Conservation (phyloP, 2,113 vertebrate species). For the Oncorhynchus gorbuscha region DNA sequence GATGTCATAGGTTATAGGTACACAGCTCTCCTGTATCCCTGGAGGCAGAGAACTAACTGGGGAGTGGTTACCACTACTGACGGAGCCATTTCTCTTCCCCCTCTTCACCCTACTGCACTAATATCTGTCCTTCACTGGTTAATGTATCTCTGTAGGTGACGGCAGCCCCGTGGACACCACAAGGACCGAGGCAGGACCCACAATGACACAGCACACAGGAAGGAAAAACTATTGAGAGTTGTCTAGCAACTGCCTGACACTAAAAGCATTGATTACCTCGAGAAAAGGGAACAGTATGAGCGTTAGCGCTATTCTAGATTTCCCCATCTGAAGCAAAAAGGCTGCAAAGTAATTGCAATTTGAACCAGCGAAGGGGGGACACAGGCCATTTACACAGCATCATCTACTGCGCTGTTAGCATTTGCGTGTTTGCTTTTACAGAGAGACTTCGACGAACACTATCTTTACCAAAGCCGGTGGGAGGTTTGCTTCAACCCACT, state of each 20-base stretch:
- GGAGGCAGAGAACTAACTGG: slow-evolving; percentile 14
- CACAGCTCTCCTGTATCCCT: neutral
- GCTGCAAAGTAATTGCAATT: slow-evolving; percentile 32
- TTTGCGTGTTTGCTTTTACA: slow-evolving; percentile 43
- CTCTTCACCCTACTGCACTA: neutral
- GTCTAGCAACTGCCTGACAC: slow-evolving; percentile 53
- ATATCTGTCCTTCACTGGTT: slow-evolving; percentile 14
- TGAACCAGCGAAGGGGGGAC: slow-evolving; percentile 26
- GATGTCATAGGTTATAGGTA: slow-evolving; percentile 8
- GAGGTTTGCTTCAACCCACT: slow-evolving; percentile 17
- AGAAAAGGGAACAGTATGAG: slow-evolving; percentile 29
- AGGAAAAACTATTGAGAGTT: slow-evolving; percentile 24
- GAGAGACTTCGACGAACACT: neutral
- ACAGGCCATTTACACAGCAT: slow-evolving; percentile 38
- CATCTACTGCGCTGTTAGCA: slow-evolving; percentile 32
- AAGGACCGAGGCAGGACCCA: slow-evolving; percentile 46
- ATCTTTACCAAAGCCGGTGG: slow-evolving; percentile 19
- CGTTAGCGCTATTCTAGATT: slow-evolving; percentile 13
- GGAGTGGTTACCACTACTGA: slow-evolving; percentile 8
- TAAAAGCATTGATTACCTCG: slow-evolving; percentile 55
- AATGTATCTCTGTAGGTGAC: slow-evolving; percentile 44
- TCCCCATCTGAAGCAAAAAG: slow-evolving; percentile 46
- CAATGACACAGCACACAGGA: neutral
- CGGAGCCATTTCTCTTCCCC: neutral
- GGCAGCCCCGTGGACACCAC: slow-evolving; percentile 37